Base-by-base conservation (phyloP, 2,888 invertebrate genomes). In the Caenorhabditis auriculariae region DNA sequence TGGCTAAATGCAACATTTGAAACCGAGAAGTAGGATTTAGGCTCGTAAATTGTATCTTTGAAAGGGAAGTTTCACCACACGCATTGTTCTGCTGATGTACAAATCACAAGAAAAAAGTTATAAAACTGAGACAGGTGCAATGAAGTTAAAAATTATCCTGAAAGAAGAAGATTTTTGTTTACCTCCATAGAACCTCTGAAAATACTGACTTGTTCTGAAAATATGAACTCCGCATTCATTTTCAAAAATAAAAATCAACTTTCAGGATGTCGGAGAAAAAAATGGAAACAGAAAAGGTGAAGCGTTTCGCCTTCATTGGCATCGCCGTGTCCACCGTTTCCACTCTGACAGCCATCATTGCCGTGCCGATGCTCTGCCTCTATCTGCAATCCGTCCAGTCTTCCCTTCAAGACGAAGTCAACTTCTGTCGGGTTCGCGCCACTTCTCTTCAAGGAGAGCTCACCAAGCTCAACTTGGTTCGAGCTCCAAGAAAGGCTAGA, bases 371-470 rank as follows among this genome's bases (percentile, higher is more conserved):
- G 70, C 63, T 70, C 41, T 70, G 70, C 43, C 54, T 70, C 19
- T 70, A 67, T 56, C 67, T 70, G 39, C 75, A 75, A 57, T 69
- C 69, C n/a, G 69, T 76, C 7, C 74, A 74, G 48, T 71, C 74
- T 24, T 60, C 69, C 37, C 66, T 76, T 53, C 67, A 72, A 49
- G 70, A 74, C 48, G 76, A 76, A 60, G 65, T 75, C 56, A 72
- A 74, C 59, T 76, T 72, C 66, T 76, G 76, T 56, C 69, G 73
- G 35, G 60, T 60, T 27, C 60, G 67, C 17, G 66, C 73, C 39
- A 54, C 56, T 7, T 63, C 69, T 26, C 73, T 73, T 48, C 66
- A 70, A 37, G 66, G 71, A 35, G 66, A 73, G 54, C 69, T 67
- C 55, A 41, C 67, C 39, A 69, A 69, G 58, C 61, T 73, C 29